phyloP scores from a whole-genome alignment of 2,888 invertebrate species.

The Andrena minutula region DNA sequence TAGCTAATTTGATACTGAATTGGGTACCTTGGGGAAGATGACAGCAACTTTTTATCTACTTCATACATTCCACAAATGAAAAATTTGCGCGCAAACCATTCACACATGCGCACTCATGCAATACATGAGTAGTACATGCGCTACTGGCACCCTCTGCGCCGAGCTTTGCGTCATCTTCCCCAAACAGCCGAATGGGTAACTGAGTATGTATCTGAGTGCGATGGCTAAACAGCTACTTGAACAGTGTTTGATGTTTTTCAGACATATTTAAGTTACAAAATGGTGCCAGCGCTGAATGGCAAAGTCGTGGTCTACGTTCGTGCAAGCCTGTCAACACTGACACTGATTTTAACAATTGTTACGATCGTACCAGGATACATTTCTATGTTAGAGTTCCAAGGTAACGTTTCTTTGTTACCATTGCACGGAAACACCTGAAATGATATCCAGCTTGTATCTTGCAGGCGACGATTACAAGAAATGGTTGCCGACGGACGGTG shows the following conservation, averaged over 20 bases:
- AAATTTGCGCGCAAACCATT: too few relatives aligned
- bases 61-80: too few relatives aligned
- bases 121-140: too few relatives aligned
- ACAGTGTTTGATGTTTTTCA: conserved; percentile 56
- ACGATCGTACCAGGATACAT: conserved; percentile 76
- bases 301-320: conserved; percentile 76
- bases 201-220: background rate
- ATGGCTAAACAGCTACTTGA: background rate
- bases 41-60: too few relatives aligned
- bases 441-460: background rate
- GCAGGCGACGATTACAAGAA: conserved; percentile 84
- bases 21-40: too few relatives aligned
- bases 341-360: conserved; percentile 73
- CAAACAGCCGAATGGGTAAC: background rate
- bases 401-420: conserved; percentile 57
- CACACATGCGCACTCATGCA: too few relatives aligned
- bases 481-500: conserved; percentile 86
- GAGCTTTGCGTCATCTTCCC: too few relatives aligned
- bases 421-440: background rate
- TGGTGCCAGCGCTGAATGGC: conserved; percentile 78
- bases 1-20: too few relatives aligned
- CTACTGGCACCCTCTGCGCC: too few relatives aligned
- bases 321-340: conserved; percentile 73
- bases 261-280: conserved; percentile 81
- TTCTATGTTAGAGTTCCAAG: conserved; percentile 77